These are phyloP conservation scores for Eurystomus gularis DNA, from an alignment of 2,113 vertebrate species.

Conservation along the genomic window DNA sequence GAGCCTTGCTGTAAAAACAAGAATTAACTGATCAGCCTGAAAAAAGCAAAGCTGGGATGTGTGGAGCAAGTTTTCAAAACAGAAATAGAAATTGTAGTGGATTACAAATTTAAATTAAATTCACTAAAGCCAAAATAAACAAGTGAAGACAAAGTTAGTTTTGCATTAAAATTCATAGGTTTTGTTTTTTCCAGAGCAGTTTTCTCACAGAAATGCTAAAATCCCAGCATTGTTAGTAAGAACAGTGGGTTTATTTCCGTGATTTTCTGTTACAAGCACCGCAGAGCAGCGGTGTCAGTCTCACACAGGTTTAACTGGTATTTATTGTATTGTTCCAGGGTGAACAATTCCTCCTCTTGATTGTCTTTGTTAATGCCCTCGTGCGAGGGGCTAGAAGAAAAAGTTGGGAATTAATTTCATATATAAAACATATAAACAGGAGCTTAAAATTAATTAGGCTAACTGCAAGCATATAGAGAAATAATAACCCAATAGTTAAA, in stretches of 20 bases:
- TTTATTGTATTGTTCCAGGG: not conserved
- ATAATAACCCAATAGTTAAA: slow-evolving; percentile 67
- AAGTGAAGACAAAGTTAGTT: not conserved
- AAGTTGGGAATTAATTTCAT: slow-evolving; percentile 64
- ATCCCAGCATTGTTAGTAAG: not conserved
- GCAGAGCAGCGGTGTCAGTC: not conserved
- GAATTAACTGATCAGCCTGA: not conserved
- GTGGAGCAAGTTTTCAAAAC: not conserved
- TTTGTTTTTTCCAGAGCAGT: not conserved
- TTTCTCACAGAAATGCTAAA: not conserved
- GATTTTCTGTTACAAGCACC: not conserved
- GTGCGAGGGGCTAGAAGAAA: slow-evolving; percentile 10
- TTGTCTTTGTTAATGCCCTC: slow-evolving; percentile 10
- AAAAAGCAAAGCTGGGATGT: not conserved
- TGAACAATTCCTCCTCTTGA: not conserved
- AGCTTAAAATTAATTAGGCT: slow-evolving; percentile 72
- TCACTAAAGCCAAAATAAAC: not conserved
- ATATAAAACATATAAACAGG: slow-evolving; percentile 56
- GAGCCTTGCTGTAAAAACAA: not conserved
- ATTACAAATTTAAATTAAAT: not conserved
- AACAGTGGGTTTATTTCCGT: not conserved
- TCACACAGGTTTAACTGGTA: rapidly evolving
- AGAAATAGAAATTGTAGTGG: not conserved
- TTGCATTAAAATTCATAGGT: not conserved
- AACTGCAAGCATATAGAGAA: slow-evolving; percentile 67